Evolutionary conservation across 2,888 invertebrate genomes (phyloP).

Genomic region (Charanyca ferruginea): DNA sequence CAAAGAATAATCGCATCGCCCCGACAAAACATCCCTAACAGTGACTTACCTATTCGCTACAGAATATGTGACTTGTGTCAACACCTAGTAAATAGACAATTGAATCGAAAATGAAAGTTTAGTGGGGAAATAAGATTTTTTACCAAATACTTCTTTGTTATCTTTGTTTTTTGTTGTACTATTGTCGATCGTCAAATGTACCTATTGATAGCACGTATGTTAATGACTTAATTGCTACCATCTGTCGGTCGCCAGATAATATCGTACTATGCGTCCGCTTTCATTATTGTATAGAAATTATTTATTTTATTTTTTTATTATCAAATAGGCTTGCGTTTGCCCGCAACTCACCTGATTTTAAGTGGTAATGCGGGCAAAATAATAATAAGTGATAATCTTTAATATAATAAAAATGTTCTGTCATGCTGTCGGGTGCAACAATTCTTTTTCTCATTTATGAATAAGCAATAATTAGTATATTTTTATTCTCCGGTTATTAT

Average conservation of each 20-base stretch:
- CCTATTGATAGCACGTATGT: slow-evolving; percentile 26
- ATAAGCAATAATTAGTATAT: too few relatives aligned
- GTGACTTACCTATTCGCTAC: slow-evolving; percentile 53
- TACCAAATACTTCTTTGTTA: slow-evolving; percentile 71
- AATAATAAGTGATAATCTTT: too few relatives aligned
- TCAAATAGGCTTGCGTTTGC: too few relatives aligned
- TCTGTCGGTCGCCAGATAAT: background rate
- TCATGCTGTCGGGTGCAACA: too few relatives aligned
- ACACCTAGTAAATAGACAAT: slow-evolving; percentile 77
- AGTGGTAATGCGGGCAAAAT: too few relatives aligned
- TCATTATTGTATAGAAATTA: background rate
- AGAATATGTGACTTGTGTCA: slow-evolving; percentile 79
- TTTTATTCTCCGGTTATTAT: too few relatives aligned
- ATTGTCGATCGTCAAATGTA: slow-evolving; percentile 31
- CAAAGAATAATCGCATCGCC: slow-evolving; percentile 16
- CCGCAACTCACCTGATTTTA: too few relatives aligned
- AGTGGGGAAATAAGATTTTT: slow-evolving; percentile 73
- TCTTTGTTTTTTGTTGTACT: slow-evolving; percentile 58
- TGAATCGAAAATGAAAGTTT: slow-evolving; percentile 83
- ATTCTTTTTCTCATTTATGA: too few relatives aligned
- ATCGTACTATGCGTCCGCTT: background rate
- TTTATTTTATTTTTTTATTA: too few relatives aligned
- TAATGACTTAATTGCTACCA: slow-evolving; percentile 32
- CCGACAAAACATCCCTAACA: slow-evolving; percentile 38
- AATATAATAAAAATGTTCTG: too few relatives aligned